Evolutionary conservation across 1,140 invertebrate genomes (phyloP).

Genomic region (Drosophila albomicans): DNA sequence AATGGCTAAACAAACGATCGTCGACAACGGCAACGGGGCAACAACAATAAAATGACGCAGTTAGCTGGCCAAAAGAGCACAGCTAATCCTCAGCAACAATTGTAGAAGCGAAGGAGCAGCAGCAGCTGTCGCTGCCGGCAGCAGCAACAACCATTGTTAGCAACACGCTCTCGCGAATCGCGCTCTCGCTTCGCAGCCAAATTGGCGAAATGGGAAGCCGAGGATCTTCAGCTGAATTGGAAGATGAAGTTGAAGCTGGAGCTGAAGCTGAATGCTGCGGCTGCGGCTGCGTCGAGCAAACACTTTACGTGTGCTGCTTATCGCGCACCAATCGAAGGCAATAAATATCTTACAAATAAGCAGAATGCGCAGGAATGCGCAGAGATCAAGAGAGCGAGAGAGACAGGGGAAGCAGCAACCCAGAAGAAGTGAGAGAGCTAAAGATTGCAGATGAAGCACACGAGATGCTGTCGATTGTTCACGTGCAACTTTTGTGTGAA

Average conservation of each 20-base stretch:
- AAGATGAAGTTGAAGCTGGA: slow-evolving; percentile 6
- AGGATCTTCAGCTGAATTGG: not conserved
- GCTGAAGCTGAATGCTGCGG: slow-evolving; percentile 1
- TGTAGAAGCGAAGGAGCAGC: slow-evolving; percentile 2
- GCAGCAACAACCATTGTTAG: slow-evolving; percentile 57
- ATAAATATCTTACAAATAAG: slow-evolving; percentile 85
- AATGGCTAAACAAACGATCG: slow-evolving; percentile 80
- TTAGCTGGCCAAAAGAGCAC: slow-evolving; percentile 4
- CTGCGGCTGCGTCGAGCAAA: slow-evolving; percentile 59
- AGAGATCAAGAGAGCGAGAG: slow-evolving; percentile 7
- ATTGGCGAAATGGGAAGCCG: slow-evolving; percentile 15
- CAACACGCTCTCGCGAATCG: not conserved
- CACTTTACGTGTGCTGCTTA: slow-evolving; percentile 84
- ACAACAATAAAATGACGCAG: slow-evolving; percentile 38
- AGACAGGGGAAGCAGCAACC: not conserved
- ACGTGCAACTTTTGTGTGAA: slow-evolving; percentile 72
- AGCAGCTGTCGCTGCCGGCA: slow-evolving; percentile 64
- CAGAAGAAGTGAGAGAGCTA: not conserved
- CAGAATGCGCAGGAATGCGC: slow-evolving; percentile 83
- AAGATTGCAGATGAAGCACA: slow-evolving; percentile 6
- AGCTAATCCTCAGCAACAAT: slow-evolving; percentile 33
- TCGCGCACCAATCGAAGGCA: slow-evolving; percentile 83
- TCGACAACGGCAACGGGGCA: slow-evolving; percentile 5
- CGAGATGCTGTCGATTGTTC: slow-evolving; percentile 46
- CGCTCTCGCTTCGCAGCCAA: slow-evolving; percentile 12